Evolutionary conservation across 2,888 invertebrate species (phyloP), one percentile per base, ranked within the genome.

Genomic region (Aromia moschata): DNA sequence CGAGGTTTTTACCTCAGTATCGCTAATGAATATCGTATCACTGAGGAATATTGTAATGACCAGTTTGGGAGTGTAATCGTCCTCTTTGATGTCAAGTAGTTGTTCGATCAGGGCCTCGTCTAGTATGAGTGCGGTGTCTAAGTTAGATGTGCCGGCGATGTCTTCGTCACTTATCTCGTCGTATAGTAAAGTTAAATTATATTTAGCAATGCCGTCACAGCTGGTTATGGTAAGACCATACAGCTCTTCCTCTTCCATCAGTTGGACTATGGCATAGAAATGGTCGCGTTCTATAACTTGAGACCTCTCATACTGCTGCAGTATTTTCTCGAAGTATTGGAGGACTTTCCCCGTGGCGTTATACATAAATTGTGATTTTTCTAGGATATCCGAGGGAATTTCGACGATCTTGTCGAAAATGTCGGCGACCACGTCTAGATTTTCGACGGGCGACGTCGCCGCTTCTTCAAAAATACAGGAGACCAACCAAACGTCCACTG

Each of bases 401-500:
- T 86, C 84, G 76, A 85, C 80, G 10, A 81, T 79, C 76, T 80
- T 81, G 2, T 84, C 83, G 37, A 83, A 20, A 7, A 60, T 51
- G 36, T 49, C 45, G 36, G 56, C 46, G 15, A 64, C 56, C 15
- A 60, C 80, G 58, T 83, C 81, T 20, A 83, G 80, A 15, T 59
- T 40, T 1, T 59, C 36, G 17, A 45, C 41, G 11, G 11, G n/a
- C 7, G 45, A 12, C 11, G 15, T 14, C 9, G 37, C 25, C 1
- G 38, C 52, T 31, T 16, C 17, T 2, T 16, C 10, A 7, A 73
- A 56, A 15, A 72, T 64, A 33, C 64, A 30, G 14, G 69, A 66
- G 43, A 72, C 58, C 16, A 65, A 56, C 20, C 51, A 58, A 14
- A 73, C 59, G 37, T 72, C 71, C 11, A 60, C 18, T n/a, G 69